Conservation (phyloP, 2,888 invertebrate species). For the Celastrina argiolus region DNA sequence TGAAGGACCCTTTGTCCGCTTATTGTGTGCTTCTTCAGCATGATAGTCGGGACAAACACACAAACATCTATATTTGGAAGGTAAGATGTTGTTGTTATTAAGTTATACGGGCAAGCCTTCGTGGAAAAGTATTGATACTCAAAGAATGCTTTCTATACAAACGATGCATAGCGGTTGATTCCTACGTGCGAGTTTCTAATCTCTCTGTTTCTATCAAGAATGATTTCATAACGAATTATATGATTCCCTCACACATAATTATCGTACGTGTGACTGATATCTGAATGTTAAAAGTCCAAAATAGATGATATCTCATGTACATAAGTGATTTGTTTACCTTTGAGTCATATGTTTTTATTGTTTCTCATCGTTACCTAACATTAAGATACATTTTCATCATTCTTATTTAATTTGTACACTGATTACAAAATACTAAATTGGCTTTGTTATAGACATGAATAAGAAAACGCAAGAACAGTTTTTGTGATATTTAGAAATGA, state of each 20-base stretch:
- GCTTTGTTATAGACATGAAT: neutral
- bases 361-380: neutral
- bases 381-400: neutral
- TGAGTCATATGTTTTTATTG: slow-evolving; percentile 10
- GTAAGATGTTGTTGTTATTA: slow-evolving; percentile 56
- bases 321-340: slow-evolving; percentile 9
- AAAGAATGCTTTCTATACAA: slow-evolving; percentile 69
- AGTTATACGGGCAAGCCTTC: slow-evolving; percentile 42
- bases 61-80: slow-evolving; percentile 80
- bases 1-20: slow-evolving; percentile 82
- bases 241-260: neutral
- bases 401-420: neutral
- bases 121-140: slow-evolving; percentile 70
- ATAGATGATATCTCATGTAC: neutral
- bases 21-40: slow-evolving; percentile 81
- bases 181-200: slow-evolving; percentile 72
- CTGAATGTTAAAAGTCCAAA: neutral
- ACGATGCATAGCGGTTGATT: slow-evolving; percentile 62
- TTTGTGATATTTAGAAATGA: neutral
- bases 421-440: neutral
- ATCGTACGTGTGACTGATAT: neutral
- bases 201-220: neutral
- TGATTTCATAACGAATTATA: neutral
- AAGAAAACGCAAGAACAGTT: neutral
- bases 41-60: slow-evolving; percentile 82